A percentile compares a stretch with the other conserved stretches of the same genome.
Conservation (phyloP, 2,888 invertebrate species). For the Pollenia amentaria region DNA sequence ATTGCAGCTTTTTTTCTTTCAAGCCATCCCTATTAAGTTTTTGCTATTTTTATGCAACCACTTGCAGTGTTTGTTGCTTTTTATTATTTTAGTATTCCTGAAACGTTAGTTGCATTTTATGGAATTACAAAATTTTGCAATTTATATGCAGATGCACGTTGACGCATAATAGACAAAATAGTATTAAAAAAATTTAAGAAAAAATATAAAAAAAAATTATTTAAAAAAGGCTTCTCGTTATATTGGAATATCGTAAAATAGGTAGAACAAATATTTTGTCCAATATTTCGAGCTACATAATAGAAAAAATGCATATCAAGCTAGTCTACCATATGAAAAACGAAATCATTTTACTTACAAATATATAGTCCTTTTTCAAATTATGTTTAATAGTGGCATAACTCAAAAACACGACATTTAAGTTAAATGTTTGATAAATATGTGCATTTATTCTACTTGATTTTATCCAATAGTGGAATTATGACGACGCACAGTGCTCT, state of each 20-base stretch:
- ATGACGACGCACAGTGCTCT: too few relatives aligned
- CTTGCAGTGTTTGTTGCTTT: slow-evolving; percentile 10
- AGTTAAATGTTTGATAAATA: too few relatives aligned
- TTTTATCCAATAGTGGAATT: too few relatives aligned
- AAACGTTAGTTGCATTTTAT: slow-evolving; percentile 57
- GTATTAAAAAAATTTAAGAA: slow-evolving; percentile 16
- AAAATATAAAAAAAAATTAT: slow-evolving; percentile 21
- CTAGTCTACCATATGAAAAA: background rate
- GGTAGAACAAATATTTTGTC: background rate
- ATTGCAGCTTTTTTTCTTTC: slow-evolving; percentile 50
- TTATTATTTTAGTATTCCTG: slow-evolving; percentile 35
- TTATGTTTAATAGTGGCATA: too few relatives aligned
- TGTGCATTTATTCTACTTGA: too few relatives aligned
- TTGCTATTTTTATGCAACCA: slow-evolving; percentile 1
- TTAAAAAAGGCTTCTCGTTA: background rate
- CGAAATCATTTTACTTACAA: background rate
- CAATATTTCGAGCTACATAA: background rate
- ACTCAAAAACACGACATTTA: too few relatives aligned
- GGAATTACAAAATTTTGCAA: slow-evolving; percentile 61
- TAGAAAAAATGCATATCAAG: background rate
- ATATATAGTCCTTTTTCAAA: too few relatives aligned
- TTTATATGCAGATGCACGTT: slow-evolving; percentile 75
- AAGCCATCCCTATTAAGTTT: slow-evolving; percentile 34
- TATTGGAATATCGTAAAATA: background rate
- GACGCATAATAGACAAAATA: slow-evolving; percentile 64